Evolutionary conservation across 1,140 invertebrate genomes (phyloP).

Genomic region (Venturia canescens): DNA sequence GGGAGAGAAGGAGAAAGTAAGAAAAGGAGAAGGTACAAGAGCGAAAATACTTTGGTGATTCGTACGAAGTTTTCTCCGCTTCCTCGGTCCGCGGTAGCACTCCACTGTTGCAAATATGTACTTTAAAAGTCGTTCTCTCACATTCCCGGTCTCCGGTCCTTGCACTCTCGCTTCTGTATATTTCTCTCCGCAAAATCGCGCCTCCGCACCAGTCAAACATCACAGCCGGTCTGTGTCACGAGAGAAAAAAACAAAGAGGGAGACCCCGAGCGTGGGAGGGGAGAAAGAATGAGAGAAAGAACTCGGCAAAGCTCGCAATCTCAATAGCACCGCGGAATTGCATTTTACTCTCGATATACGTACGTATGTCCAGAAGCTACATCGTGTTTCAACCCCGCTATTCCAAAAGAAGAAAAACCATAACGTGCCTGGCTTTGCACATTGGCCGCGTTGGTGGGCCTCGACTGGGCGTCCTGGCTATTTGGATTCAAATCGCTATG

Average conservation of each 20-base stretch:
- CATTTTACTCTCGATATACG: not conserved
- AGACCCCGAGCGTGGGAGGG: too few species aligned
- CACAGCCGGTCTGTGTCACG: not conserved
- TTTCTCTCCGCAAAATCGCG: not conserved
- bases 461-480: too few species aligned
- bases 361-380: not conserved
- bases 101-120: slow-evolving; percentile 8
- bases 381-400: not conserved
- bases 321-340: not conserved
- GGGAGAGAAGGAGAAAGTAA: too few species aligned
- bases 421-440: too few species aligned
- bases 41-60: slow-evolving; percentile 5
- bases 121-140: slow-evolving; percentile 32
- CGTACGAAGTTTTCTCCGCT: slow-evolving; percentile 2
- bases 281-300: too few species aligned
- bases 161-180: slow-evolving; percentile 20
- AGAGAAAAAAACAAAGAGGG: not conserved
- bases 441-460: too few species aligned
- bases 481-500: too few species aligned
- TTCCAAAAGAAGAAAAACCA: not conserved
- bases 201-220: not conserved
- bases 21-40: too few species aligned
- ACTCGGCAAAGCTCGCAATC: not conserved
- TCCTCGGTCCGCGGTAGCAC: not conserved
- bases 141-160: slow-evolving; percentile 15